These are phyloP conservation scores for Drosophila colorata DNA, from an alignment of 2,888 invertebrate species.

Conservation along the genomic window DNA sequence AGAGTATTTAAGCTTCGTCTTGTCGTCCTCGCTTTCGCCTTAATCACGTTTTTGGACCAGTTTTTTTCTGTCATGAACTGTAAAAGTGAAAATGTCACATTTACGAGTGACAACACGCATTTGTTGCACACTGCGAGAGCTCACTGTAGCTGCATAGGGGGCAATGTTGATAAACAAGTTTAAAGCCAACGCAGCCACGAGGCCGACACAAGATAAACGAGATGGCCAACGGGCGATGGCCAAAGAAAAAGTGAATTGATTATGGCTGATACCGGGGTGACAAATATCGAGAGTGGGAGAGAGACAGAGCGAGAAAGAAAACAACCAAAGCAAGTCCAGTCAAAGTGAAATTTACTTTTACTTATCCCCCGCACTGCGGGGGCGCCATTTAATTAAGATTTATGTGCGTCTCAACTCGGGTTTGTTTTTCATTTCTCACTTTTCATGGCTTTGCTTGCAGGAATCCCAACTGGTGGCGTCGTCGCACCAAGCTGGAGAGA, in stretches of 20 bases:
- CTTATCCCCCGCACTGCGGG: constrained; percentile 21
- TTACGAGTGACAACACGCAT: constrained; percentile 4
- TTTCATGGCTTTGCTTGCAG: constrained; percentile 83
- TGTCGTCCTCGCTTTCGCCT: not conserved
- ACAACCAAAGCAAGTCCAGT: constrained; percentile 29
- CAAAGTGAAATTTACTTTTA: constrained; percentile 55
- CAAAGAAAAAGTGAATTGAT: constrained; percentile 48
- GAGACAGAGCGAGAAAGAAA: not conserved
- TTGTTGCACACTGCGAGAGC: constrained; percentile 29
- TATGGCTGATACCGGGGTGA: constrained; percentile 32
- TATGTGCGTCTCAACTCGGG: constrained; percentile 26
- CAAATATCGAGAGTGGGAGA: constrained; percentile 1
- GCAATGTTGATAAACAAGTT: constrained; percentile 64
- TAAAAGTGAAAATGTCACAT: constrained; percentile 13
- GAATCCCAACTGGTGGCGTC: constrained; percentile 93
- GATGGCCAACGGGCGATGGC: constrained; percentile 36
- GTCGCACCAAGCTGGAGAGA: constrained; percentile 90
- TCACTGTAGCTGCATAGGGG: constrained; percentile 9
- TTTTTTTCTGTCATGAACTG: not conserved
- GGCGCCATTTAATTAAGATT: constrained; percentile 44
- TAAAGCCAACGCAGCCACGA: constrained; percentile 32
- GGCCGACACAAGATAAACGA: constrained; percentile 47
- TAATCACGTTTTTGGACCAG: not conserved
- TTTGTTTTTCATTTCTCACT: not conserved
- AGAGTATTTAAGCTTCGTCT: not conserved